Evolutionary conservation across 2,113 vertebrate genomes (phyloP), one percentile per base, ranked within the genome.

Genomic region (Sciurus niger): DNA sequence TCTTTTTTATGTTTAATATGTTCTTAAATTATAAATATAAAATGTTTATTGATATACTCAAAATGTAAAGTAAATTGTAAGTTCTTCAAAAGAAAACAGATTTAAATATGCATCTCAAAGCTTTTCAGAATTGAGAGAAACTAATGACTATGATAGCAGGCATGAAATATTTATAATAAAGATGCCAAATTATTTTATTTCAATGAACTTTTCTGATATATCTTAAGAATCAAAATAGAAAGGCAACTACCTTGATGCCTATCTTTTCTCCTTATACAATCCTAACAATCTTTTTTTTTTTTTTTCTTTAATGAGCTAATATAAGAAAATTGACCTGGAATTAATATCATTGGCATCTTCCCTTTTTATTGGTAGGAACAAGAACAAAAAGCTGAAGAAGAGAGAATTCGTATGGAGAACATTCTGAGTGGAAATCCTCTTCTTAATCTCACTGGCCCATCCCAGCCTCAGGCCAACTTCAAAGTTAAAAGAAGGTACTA

Each of bases 351-450:
- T n/a, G 46, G 78, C 8, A 0, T 72, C 6, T 95, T 73, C 20
- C 2, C 92, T 70, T 96, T 17, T 96, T 78, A 2, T 98, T 98
- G n/a, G 93, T 97, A 99, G 99, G 99, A 99, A 58, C 99, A 99
- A 96, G 99, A 99, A 97, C 99, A 99, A 96, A 99, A 99, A 94
- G 99, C 99, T 2, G 99, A 99, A 97, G 99, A 99, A 97, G 99
- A 99, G 98, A 98, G 99, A 86, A 99, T 99, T 97, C 99, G 99
- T 30, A 99, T 99, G 99, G 99, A 99, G 97, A 99, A 99, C 93
- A 99, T 99, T 92, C 97, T 99, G 94, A 99, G 99, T 77, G 99
- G 99, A 30, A 99, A 99, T 97, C 99, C 99, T 3, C 98, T 99
- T 93, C 99, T 99, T 94, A 99, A 99, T 95, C 99, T 99, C 74